Evolutionary conservation across 2,113 vertebrate species (phyloP).

Genomic region (Odobenus rosmarus): DNA sequence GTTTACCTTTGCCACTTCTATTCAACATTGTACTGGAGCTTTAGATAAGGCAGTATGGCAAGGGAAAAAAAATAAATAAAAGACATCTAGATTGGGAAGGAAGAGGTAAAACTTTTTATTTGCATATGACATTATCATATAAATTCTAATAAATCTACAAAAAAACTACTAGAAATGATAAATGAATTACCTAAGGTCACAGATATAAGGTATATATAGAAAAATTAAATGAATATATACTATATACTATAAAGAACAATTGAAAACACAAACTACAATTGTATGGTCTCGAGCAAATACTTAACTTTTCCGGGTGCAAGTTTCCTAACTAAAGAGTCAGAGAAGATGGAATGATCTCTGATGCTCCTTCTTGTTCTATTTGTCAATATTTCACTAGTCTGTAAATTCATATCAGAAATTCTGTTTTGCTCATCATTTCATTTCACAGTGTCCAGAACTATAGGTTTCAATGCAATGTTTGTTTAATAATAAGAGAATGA

Average conservation of each 20-base stretch:
- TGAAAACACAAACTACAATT: not conserved
- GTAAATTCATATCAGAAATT: not conserved
- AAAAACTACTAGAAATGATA: not conserved
- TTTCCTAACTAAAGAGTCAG: not conserved
- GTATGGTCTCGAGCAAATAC: not conserved
- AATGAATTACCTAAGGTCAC: not conserved
- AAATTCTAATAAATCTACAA: not conserved
- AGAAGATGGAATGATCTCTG: not conserved
- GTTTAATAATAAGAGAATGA: not conserved
- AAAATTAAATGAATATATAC: not conserved
- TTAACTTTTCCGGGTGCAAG: not conserved
- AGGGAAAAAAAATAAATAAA: not conserved
- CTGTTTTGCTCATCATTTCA: not conserved
- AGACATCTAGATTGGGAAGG: not conserved
- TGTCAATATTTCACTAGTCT: not conserved
- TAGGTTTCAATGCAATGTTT: not conserved
- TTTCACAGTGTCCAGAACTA: not conserved
- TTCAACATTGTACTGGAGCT: not conserved
- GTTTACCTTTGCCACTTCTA: not conserved
- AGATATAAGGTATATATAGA: not conserved
- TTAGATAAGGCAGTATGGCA: not conserved
- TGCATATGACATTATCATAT: not conserved
- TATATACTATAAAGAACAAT: not conserved
- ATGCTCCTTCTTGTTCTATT: not conserved
- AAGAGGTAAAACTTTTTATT: constrained; percentile 12